Evolutionary conservation across 1,140 invertebrate genomes (phyloP), one percentile per base, ranked within the genome.

Genomic region (Reticulitermes speratus): DNA sequence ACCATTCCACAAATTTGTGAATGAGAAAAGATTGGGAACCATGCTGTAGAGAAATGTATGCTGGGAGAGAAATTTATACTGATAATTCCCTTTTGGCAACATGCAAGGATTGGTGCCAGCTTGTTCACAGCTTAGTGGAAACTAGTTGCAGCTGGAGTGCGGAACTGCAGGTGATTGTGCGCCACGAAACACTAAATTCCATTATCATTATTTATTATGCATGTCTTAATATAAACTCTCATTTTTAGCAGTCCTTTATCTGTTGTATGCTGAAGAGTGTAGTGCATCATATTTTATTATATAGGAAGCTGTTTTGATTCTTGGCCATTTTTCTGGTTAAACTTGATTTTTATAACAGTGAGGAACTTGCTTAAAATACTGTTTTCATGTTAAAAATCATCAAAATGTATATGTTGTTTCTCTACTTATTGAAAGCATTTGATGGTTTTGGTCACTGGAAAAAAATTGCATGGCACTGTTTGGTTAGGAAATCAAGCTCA

Each of bases 101-200:
- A 45, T 86, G 85, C 87, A 87, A 94, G 95, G 95, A 96, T 92
- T 96, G 95, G 95, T 94, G 94, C 91, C 94, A 95, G 93, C 92
- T 96, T 93, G 94, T 95, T 91, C 95, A 95, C 92, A 95, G 94
- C 91, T 94, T 96, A 90, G 93, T 95, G 92, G 95, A 95, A 92
- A 94, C 94, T 89, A 95, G 94, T 92, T 94, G 93, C 92, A 93
- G 92, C 89, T 95, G 95, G 94, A 95, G 94, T 91, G 94, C 94
- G 89, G 94, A 95, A 92, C 94, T 95, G 91, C 94, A 95, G 94
- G 94, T 95, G 93, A 94, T 85, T 86, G 75, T 85, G 16, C 38
- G 65, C 85, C 85, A 69, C 38, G 38, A 52, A 85, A 48, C 59
- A 32, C 30, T 85, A 55, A 84, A 21, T 84, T 44, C 30, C 52